These are phyloP conservation scores for Drosophila quasianomalipes DNA, from an alignment of 2,888 invertebrate genomes.

Conservation along the genomic window DNA sequence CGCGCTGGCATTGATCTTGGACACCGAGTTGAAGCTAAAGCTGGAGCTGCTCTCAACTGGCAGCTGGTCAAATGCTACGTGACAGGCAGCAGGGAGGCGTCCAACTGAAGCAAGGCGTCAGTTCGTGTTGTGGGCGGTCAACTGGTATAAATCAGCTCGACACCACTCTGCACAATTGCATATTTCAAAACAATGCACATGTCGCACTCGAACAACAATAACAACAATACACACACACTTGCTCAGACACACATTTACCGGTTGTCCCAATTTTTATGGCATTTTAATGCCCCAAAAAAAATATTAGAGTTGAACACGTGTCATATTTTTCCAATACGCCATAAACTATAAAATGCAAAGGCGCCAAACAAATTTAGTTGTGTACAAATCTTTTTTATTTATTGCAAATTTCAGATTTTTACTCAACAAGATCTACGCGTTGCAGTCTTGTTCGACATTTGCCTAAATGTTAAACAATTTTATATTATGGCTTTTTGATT, in stretches of 20 bases:
- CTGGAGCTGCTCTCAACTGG: slow-evolving; percentile 12
- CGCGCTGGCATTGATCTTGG: slow-evolving; percentile 76
- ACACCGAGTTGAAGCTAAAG: slow-evolving; percentile 14
- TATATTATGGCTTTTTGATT: not conserved
- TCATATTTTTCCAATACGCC: slow-evolving; percentile 1
- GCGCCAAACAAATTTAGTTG: not conserved
- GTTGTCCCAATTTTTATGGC: slow-evolving; percentile 74
- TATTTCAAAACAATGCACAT: slow-evolving; percentile 58
- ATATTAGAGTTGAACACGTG: slow-evolving; percentile 1
- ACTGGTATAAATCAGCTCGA: slow-evolving; percentile 76
- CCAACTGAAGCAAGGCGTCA: slow-evolving; percentile 55
- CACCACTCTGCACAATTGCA: slow-evolving; percentile 60
- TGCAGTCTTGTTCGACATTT: not conserved
- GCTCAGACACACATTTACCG: slow-evolving; percentile 29
- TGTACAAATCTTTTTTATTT: not conserved
- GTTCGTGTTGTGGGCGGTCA: slow-evolving; percentile 34
- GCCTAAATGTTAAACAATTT: not conserved
- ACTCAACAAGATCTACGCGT: not conserved
- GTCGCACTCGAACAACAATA: slow-evolving; percentile 47
- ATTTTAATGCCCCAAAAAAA: slow-evolving; percentile 56
- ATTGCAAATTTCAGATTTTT: not conserved
- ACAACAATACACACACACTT: slow-evolving; percentile 9
- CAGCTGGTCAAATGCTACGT: slow-evolving; percentile 50
- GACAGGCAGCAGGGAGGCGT: slow-evolving; percentile 60
- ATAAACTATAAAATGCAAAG: not conserved